Evolutionary conservation across 2,888 invertebrate genomes (phyloP), one percentile per base, ranked within the genome.

Genomic region (Amphipoea lucens): DNA sequence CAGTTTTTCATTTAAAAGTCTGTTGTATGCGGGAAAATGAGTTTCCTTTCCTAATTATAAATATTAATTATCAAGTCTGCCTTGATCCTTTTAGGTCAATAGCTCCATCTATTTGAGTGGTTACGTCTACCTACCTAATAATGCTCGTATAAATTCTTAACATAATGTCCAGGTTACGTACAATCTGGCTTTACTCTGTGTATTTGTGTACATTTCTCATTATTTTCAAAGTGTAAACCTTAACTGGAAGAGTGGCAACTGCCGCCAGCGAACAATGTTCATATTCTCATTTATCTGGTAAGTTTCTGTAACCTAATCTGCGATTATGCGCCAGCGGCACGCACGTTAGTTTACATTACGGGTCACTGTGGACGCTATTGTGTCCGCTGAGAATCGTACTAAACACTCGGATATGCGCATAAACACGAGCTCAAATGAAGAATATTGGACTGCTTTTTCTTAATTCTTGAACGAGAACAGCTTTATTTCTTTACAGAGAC

Each of bases 221-320:
- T 78, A 76, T 77, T 70, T 73, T 57, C 74, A 71, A 81, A 86
- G 76, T 81, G 77, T 79, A 82, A 86, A 78, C 70, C n/a, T 48
- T 77, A 69, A 77, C 77, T 81, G 71, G 74, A 78, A 86, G 67
- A 78, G 88, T 85, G n/a, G 60, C 40, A 17, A 42, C n/a, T 71
- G 76, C n/a, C 79, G 75, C 81, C 69, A 81, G 78, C 75, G 84
- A 90, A 90, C 90, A 92, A 90, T 90, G 91, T 89, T 90, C 82
- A 84, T 89, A 92, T 92, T 92, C 90, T 88, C 89, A 90, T 90
- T 88, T 91, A 91, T 90, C 90, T 91, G 91, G 89, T 89, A 82
- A 89, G 92, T 91, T 92, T 93, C 92, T 93, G 95, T 93, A 94
- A 94, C 90, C 79, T 90, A 92, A 95, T 91, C 92, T 90, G 87